Conservation (phyloP, 2,888 invertebrate species). For the Lasioglossum malachurum region DNA sequence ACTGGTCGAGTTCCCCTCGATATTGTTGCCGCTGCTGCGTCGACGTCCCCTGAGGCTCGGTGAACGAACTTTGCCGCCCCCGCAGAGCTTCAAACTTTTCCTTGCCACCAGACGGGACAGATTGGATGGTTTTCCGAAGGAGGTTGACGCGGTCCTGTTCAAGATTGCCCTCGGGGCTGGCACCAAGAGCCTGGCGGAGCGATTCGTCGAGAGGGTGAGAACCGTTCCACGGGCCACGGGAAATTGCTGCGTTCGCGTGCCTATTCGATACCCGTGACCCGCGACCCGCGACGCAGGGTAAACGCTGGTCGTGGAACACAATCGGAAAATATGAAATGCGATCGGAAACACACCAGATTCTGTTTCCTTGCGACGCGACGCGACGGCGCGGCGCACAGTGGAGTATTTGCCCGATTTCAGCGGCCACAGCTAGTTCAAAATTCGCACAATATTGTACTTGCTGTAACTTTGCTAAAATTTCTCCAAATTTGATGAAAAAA, state of each 20-base stretch:
- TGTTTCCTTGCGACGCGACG: too few relatives aligned
- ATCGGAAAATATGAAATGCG: background rate
- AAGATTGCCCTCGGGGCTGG: slow-evolving; percentile 80
- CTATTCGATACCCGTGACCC: background rate
- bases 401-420: too few relatives aligned
- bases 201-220: slow-evolving; percentile 81
- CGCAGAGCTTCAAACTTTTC: slow-evolving; percentile 79
- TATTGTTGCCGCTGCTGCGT: slow-evolving; percentile 79
- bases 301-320: background rate
- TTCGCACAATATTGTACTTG: too few relatives aligned
- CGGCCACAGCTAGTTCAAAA: too few relatives aligned
- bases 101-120: slow-evolving; percentile 93
- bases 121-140: slow-evolving; percentile 88
- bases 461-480: too few relatives aligned
- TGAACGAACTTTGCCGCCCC: slow-evolving; percentile 78
- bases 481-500: too few relatives aligned
- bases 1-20: slow-evolving; percentile 78
- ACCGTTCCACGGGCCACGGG: background rate
- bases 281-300: too few relatives aligned
- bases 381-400: too few relatives aligned
- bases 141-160: slow-evolving; percentile 82
- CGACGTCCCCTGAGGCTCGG: slow-evolving; percentile 77
- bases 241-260: background rate
- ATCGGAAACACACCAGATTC: background rate
- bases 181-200: slow-evolving; percentile 79